Percentiles rank a stretch among this genome's conserved stretches.
These are phyloP conservation scores for Acestrorhynchus altus DNA, from an alignment of 2,797 vertebrate species.

Conservation along the genomic window DNA sequence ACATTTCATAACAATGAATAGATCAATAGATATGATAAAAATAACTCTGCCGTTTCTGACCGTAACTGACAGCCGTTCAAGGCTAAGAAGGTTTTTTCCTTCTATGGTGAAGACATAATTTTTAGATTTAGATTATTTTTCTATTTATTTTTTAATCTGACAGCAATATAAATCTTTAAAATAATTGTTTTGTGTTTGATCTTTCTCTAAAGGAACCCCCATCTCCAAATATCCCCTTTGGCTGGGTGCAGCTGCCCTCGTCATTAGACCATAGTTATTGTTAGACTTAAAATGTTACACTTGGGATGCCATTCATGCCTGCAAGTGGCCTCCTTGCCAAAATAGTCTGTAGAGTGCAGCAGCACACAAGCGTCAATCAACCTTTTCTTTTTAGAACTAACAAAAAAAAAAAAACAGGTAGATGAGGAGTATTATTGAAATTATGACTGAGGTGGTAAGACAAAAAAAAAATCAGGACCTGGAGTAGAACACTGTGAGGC, in stretches of 20 bases:
- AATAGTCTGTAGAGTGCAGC: slow-evolving; percentile 14
- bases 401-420: background rate
- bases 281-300: slow-evolving; percentile 69
- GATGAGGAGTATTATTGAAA: background rate
- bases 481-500: too few species aligned
- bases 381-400: background rate
- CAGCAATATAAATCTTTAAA: too few species aligned
- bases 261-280: slow-evolving; percentile 70
- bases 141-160: too few species aligned
- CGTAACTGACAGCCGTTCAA: too few species aligned
- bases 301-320: slow-evolving; percentile 61
- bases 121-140: too few species aligned
- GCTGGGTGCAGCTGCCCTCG: slow-evolving; percentile 63
- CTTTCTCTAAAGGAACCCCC: slow-evolving; percentile 1
- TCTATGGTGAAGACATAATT: too few species aligned
- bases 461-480: too few species aligned
- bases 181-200: background rate
- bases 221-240: slow-evolving; percentile 19
- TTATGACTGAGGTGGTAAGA: background rate
- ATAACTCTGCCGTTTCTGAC: too few species aligned
- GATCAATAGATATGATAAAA: too few species aligned
- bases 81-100: too few species aligned
- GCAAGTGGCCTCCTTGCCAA: slow-evolving; percentile 22
- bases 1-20: too few species aligned
- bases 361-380: background rate